These are phyloP conservation scores for Druon quercuslanigerum DNA, from an alignment of 1,140 invertebrate species.

Conservation along the genomic window DNA sequence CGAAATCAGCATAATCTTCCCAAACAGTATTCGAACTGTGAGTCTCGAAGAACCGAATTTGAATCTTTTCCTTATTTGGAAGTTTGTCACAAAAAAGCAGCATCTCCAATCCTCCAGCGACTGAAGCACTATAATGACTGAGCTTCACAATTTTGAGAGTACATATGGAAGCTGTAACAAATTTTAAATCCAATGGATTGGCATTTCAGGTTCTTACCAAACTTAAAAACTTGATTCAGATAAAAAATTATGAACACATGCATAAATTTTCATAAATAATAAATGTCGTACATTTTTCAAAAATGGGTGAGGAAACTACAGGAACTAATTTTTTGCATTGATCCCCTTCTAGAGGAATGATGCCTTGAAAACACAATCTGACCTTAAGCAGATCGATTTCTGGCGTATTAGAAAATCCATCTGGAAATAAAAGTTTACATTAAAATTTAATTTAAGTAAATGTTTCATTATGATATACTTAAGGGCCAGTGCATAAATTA, in stretches of 20 bases:
- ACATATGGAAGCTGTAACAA: constrained; percentile 88
- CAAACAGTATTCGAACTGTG: constrained; percentile 84
- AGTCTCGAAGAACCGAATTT: constrained; percentile 92
- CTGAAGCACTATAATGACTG: constrained; percentile 88
- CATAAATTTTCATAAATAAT: too few relatives aligned
- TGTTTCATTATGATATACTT: too few relatives aligned
- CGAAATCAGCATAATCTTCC: constrained; percentile 92
- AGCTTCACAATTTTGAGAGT: constrained; percentile 93
- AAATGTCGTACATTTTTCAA: too few relatives aligned
- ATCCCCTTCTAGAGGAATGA: constrained; percentile 82
- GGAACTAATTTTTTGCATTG: not conserved
- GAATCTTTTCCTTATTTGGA: constrained; percentile 89
- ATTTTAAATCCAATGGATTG: constrained; percentile 35
- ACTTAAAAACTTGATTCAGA: too few relatives aligned
- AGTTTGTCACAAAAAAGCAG: constrained; percentile 96
- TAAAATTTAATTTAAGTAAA: constrained; percentile 12
- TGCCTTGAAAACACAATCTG: too few relatives aligned
- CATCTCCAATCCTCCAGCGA: constrained; percentile 90
- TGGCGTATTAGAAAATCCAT: constrained; percentile 81
- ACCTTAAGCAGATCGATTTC: too few relatives aligned
- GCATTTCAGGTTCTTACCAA: too few relatives aligned
- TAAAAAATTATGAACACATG: too few relatives aligned
- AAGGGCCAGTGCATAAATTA: too few relatives aligned
- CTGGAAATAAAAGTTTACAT: constrained; percentile 33
- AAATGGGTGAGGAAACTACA: too few relatives aligned